phyloP scores from a whole-genome alignment of 2,113 vertebrate genomes.

The Centrocercus urophasianus region DNA sequence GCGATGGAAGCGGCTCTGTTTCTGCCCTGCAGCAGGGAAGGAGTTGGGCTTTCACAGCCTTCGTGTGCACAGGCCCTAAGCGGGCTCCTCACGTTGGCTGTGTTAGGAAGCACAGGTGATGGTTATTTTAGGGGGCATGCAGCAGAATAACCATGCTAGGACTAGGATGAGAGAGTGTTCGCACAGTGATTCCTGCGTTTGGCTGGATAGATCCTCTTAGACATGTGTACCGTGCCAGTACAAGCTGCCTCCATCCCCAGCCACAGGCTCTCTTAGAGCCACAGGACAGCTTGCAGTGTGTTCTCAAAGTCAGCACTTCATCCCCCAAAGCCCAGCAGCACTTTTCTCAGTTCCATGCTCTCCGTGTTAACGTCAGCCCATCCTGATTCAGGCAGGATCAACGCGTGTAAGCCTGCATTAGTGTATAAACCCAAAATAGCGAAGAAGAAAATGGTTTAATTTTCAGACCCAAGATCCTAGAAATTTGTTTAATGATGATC shows the following conservation, averaged over 20 bases:
- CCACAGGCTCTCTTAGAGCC: not conserved
- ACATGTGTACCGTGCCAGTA: not conserved
- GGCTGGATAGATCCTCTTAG: not conserved
- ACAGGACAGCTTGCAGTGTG: not conserved
- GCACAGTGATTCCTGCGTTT: not conserved
- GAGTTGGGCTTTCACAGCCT: conserved; percentile 39
- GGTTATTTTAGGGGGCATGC: conserved; percentile 1
- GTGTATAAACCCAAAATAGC: not conserved
- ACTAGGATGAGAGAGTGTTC: accelerated
- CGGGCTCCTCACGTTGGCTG: too few relatives aligned
- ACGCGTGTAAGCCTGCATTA: not conserved
- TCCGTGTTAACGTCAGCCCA: not conserved
- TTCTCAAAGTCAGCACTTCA: not conserved
- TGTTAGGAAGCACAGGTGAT: not conserved
- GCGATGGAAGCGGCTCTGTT: conserved; percentile 59
- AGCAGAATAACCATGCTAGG: not conserved
- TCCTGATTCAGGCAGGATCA: not conserved
- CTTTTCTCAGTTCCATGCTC: not conserved
- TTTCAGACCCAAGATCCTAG: conserved; percentile 20
- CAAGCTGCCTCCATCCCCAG: not conserved
- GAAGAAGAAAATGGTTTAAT: not conserved
- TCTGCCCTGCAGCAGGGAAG: conserved; percentile 31
- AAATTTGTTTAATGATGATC: conserved; percentile 23
- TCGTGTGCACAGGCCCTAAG: not conserved
- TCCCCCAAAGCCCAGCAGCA: not conserved